Evolutionary conservation across 2,113 vertebrate genomes (phyloP), one percentile per base, ranked within the genome.

Genomic region (Melanerpes formicivorus): DNA sequence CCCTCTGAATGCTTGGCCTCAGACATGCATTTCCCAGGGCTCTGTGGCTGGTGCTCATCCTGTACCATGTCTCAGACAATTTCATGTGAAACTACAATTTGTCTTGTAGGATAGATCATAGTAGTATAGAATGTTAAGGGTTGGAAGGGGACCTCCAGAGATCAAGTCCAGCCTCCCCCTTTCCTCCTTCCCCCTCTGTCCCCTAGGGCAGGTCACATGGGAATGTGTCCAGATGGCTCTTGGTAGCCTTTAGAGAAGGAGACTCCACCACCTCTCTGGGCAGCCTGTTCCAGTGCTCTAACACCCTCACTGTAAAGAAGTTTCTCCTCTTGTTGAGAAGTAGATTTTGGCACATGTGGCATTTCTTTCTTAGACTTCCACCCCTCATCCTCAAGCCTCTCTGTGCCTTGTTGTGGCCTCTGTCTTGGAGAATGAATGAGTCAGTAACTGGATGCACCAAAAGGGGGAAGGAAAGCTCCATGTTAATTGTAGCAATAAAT

Each of bases 401-500:
- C 66, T 58, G 26, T 89, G 44, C 67, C 18, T 79, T 40, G 6
- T 27, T 70, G 29, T 80, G 50, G 50, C 46, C 58, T 88, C 46
- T 88, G 60, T 48, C 44, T 46, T 83, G 23, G 42, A 88, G 80
- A 71, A 63, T 42, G 58, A 76, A 65, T 58, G 52, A 90, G 37
- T 74, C 3, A 0, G 54, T 83, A 80, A 88, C 18, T 84, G 54
- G 40, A 72, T 62, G 76, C 62, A 72, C 42, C 60, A 62, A 86
- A 88, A 74, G 80, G 14, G 14, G 17, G 34, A 50, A 89, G 67
- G 59, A 82, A 82, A 94, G 76, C 77, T 90, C 69, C 32, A 54
- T 78, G 85, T 37, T 93, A 93, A 93, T 93, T 95, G 85, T 71
- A 95, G 83, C 65, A 91, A 94, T 95, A 95, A 91, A 90, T 94